phyloP scores from a whole-genome alignment of 2,113 vertebrate genomes.

The Sapayoa aenigma region DNA sequence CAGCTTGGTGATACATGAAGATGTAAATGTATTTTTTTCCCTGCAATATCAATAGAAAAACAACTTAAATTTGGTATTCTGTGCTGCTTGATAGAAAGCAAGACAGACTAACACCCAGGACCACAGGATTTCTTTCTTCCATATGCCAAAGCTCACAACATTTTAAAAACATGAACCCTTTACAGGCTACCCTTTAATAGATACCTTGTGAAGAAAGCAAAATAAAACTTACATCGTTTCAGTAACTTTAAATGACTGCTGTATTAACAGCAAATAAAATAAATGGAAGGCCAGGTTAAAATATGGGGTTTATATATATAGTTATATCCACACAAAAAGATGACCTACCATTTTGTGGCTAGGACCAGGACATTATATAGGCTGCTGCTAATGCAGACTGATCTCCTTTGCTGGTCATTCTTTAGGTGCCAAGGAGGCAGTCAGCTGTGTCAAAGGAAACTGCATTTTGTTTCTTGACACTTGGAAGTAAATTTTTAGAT shows the following conservation, averaged over 20 bases:
- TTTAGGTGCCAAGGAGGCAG: neutral
- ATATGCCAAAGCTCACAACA: fast-evolving
- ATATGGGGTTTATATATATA: neutral
- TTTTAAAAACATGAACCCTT: neutral
- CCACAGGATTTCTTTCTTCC: neutral
- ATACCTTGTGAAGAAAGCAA: neutral
- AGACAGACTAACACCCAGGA: neutral
- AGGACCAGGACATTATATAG: neutral
- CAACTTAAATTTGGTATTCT: neutral
- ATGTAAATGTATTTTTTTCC: neutral
- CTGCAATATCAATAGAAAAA: neutral
- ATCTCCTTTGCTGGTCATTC: neutral
- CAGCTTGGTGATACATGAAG: neutral
- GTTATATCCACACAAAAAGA: neutral
- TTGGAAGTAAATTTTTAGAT: neutral
- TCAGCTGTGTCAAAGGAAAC: neutral
- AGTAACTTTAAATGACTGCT: neutral
- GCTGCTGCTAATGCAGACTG: neutral
- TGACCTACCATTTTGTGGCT: neutral
- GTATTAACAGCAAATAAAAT: neutral
- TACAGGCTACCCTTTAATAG: neutral
- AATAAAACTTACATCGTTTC: neutral
- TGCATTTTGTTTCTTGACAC: neutral
- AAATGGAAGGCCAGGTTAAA: neutral
- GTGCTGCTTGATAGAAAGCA: neutral